Percentiles rank a stretch among this genome's conserved stretches.
phyloP scores from a whole-genome alignment of 2,113 vertebrate genomes.

The Oryctolagus cuniculus region DNA sequence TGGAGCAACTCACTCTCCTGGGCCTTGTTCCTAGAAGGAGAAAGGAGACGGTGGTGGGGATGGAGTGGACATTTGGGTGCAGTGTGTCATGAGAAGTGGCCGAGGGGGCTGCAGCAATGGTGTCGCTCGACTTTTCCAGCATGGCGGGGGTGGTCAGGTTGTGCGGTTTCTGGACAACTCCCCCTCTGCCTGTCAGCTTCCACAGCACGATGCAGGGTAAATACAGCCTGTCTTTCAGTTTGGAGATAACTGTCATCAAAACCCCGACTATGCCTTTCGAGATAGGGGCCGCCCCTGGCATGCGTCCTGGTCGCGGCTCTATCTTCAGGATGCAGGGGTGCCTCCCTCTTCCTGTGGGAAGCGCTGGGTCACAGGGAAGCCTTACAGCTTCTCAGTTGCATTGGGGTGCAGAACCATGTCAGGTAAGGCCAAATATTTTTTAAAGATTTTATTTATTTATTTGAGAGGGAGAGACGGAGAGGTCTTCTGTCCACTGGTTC shows the following conservation, averaged over 20 bases:
- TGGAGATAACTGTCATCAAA: slow-evolving; percentile 25
- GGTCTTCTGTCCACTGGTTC: too few species aligned
- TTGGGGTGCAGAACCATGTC: slow-evolving; percentile 8
- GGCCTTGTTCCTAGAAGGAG: not conserved
- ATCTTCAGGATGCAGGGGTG: slow-evolving; percentile 72
- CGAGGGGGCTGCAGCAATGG: not conserved
- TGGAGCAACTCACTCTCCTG: not conserved
- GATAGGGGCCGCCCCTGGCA: slow-evolving; percentile 17
- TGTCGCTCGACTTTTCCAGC: not conserved
- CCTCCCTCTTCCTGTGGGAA: slow-evolving; percentile 64
- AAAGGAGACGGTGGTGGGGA: not conserved
- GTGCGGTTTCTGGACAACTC: slow-evolving; percentile 14
- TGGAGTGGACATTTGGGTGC: not conserved
- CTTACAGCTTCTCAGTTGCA: slow-evolving; percentile 32
- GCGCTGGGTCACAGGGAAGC: not conserved
- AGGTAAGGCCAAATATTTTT: slow-evolving; percentile 71
- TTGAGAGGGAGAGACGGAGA: too few species aligned
- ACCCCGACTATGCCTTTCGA: not conserved
- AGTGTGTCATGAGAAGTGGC: not conserved
- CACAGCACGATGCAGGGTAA: not conserved
- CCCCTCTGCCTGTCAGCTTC: not conserved
- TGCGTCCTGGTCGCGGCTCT: too few species aligned
- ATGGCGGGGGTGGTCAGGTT: too few species aligned
- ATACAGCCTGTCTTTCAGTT: not conserved
- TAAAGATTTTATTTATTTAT: too few species aligned